Base-by-base conservation (phyloP, 2,888 invertebrate genomes). In the Cyclophora punctaria region DNA sequence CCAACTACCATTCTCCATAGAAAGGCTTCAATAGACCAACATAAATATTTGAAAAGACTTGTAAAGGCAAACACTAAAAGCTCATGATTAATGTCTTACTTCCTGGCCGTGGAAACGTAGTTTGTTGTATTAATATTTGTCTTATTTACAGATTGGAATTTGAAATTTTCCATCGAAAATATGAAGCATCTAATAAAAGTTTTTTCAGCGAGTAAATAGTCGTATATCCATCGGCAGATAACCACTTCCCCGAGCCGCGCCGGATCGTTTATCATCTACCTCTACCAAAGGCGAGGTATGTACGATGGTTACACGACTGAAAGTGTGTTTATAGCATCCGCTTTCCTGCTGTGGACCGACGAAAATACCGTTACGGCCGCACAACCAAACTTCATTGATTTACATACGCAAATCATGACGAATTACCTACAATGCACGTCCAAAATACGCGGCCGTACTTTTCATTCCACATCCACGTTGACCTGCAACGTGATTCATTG, bases 371-470 rank as follows among this genome's bases (percentile, higher is more conserved):
- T 86, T 87, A 83, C 75, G 69, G 75, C 72, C 77, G 77, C 78
- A 78, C 80, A 80, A 75, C 83, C 80, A 74, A 85, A 85, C 80
- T 81, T 73, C 78, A 81, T 80, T 77, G 82, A 86, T 86, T 88
- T 85, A 83, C 85, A 86, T 87, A 85, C 84, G 83, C 83, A 81
- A 84, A 81, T 83, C 83, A 80, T 86, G 85, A 84, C 84, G 85
- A 86, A 84, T 84, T 83, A 78, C 78, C 70, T 74, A 78, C 83
- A 79, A 78, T 80, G 77, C 78, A 77, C 74, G 76, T 75, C 76
- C 80, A 61, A 79, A 84, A 80, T 82, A 75, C 70, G 63, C 64
- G 66, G 58, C 63, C 61, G 64, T 68, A 67, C 65, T 64, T 66
- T 60, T 57, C 57, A 62, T 65, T 37, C 37, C 37, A 37, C 37